A percentile compares a stretch with the other conserved stretches of the same genome.
phyloP scores from a whole-genome alignment of 2,113 vertebrate genomes.

The Tragelaphus strepsiceros region DNA sequence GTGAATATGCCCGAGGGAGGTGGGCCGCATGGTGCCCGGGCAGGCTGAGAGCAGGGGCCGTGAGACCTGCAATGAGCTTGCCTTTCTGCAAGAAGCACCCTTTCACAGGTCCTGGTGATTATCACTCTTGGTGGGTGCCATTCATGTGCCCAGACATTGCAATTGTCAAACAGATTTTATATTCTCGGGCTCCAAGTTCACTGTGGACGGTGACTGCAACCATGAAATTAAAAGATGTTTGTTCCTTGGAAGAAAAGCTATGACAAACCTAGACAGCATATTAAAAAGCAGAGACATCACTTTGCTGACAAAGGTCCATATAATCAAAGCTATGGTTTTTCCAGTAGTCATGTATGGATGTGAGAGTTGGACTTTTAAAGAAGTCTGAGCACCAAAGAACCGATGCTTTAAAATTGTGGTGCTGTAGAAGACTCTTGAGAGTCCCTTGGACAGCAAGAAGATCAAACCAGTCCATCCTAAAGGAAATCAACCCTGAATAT shows the following conservation, averaged over 20 bases:
- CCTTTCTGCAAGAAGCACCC: not conserved
- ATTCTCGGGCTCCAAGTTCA: not conserved
- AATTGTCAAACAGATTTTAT: not conserved
- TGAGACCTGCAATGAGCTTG: not conserved
- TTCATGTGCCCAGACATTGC: not conserved
- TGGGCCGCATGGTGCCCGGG: rapidly evolving
- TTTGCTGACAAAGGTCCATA: not conserved
- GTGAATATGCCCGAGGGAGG: rapidly evolving
- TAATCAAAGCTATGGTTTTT: not conserved
- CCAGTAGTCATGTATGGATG: not conserved
- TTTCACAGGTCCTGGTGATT: not conserved
- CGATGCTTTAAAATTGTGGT: not conserved
- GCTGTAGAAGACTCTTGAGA: not conserved
- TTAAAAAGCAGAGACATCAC: not conserved
- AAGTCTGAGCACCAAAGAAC: not conserved
- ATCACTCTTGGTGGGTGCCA: not conserved
- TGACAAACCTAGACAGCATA: not conserved
- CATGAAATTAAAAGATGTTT: not conserved
- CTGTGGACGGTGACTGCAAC: rapidly evolving
- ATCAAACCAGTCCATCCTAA: not conserved
- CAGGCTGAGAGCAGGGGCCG: not conserved
- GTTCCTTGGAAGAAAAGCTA: not conserved
- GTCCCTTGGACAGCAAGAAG: not conserved
- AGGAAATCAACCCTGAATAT: not conserved
- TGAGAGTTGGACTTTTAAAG: not conserved